Evolutionary conservation across 2,113 vertebrate species (phyloP), one percentile per base, ranked within the genome.

Genomic region (Bolborhynchus lineola): DNA sequence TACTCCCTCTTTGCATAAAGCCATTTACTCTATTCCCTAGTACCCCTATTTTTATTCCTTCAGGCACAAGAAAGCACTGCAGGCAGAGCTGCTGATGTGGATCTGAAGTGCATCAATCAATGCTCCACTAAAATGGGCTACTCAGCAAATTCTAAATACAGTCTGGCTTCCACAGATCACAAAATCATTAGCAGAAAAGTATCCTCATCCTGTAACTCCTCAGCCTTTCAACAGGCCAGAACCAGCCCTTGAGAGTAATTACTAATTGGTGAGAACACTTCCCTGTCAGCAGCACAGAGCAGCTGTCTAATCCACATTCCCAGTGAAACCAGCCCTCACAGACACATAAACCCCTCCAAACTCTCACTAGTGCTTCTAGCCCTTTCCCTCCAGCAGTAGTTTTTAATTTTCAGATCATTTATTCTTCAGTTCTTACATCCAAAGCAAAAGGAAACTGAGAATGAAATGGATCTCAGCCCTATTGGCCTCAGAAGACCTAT

Each of bases 381-480:
- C 13, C 33, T 63, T 53, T 29, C 11, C 24, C 50, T 37, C 23
- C 39, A 4, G 16, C 62, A n/a, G 4, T 4, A 12, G 39, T 20
- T 50, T 35, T 42, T 69, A 13, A 5, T 29, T 71, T 52, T 13
- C 26, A 10, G 10, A 2, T 28, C 35, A 7, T n/a, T 60, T 2
- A 16, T 10, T 16, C 29, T 67, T 50, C 79, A 42, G 2, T 16
- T 69, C 42, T 82, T 21, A 8, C 28, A 71, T 2, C 11, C 12
- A 55, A 20, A 67, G n/a, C 50, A 42, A 21, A 35, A 47, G 6
- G 8, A 44, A 72, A 41, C 2, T 0, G 7, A 55, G 28, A 80
- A 50, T 0, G 4, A 60, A 68, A 44, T 0, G 0, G 24, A 74
- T 67, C 16, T 47, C 53, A 7, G 21, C 13, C 18, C 16, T 39